phyloP scores from a whole-genome alignment of 1,140 invertebrate species.

The Chymomyza costata region DNA sequence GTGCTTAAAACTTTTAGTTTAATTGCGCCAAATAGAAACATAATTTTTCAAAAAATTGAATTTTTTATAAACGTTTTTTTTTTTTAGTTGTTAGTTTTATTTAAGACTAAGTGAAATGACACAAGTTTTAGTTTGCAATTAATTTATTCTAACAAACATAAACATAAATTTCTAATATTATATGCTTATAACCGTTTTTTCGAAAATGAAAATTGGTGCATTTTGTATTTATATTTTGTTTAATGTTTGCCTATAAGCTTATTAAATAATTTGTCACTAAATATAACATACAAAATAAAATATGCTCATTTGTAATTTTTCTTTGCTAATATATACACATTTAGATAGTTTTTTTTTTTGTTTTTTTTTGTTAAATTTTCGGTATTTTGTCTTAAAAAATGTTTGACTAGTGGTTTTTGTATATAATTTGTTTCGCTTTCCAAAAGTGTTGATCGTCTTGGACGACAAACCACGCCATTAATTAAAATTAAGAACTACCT shows the following conservation, averaged over 20 bases:
- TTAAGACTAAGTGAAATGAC: too few relatives aligned
- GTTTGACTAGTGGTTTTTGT: conserved; percentile 52
- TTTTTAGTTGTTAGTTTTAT: too few relatives aligned
- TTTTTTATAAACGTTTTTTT: too few relatives aligned
- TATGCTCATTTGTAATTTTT: conserved; percentile 20
- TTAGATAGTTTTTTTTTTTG: conserved; percentile 19
- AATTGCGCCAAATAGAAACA: too few relatives aligned
- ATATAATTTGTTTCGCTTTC: conserved; percentile 17
- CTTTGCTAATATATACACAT: conserved; percentile 42
- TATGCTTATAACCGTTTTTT: conserved; percentile 32
- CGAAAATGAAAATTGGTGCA: conserved; percentile 55
- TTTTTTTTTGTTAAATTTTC: conserved; percentile 6
- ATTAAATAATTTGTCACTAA: conserved; percentile 47
- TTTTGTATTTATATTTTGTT: conserved; percentile 4
- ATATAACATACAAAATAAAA: conserved; percentile 37
- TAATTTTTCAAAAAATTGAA: too few relatives aligned
- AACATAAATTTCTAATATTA: too few relatives aligned
- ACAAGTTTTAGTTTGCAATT: too few relatives aligned
- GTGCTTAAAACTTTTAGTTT: too few relatives aligned
- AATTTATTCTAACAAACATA: too few relatives aligned
- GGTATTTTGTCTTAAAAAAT: conserved; percentile 15
- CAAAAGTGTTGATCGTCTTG: conserved; percentile 4
- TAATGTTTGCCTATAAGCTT: conserved; percentile 2
- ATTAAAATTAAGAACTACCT: conserved; percentile 43
- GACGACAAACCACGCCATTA: too few relatives aligned